These are phyloP conservation scores for Gymnocypris eckloni DNA, from an alignment of 2,797 vertebrate genomes.

Conservation along the genomic window DNA sequence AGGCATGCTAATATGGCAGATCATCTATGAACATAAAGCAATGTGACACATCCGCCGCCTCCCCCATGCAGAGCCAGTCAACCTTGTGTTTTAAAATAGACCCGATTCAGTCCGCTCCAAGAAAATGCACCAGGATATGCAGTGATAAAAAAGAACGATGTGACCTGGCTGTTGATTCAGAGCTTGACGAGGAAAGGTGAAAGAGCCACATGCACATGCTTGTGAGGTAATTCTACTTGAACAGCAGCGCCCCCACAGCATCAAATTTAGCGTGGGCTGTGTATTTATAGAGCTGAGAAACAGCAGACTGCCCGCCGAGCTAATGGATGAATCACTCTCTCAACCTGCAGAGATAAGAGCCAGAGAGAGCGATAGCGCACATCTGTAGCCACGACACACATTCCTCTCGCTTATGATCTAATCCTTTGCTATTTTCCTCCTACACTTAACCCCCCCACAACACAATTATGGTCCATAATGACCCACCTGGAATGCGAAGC, in stretches of 20 bases:
- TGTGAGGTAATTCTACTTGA: constrained; percentile 45
- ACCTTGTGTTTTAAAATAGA: constrained; percentile 43
- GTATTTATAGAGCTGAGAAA: constrained; percentile 62
- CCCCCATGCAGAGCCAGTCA: constrained; percentile 36
- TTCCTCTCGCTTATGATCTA: constrained; percentile 49
- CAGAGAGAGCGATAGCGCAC: constrained; percentile 43
- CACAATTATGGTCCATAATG: constrained; percentile 5
- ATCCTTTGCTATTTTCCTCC: constrained; percentile 34
- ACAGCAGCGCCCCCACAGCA: constrained; percentile 56
- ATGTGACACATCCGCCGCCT: constrained; percentile 49
- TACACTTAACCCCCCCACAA: neutral
- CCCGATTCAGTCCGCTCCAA: constrained; percentile 29
- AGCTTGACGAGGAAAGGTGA: constrained; percentile 39
- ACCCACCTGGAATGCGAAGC: constrained; percentile 1
- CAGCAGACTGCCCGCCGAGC: constrained; percentile 43
- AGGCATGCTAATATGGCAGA: constrained; percentile 51
- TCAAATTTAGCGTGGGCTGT: constrained; percentile 56
- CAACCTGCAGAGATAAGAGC: constrained; percentile 58
- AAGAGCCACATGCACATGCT: constrained; percentile 11
- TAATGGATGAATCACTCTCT: constrained; percentile 61
- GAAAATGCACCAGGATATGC: constrained; percentile 42
- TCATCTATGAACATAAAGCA: constrained; percentile 50
- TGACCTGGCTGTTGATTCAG: constrained; percentile 59
- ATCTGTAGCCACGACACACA: constrained; percentile 46
- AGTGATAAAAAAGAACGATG: constrained; percentile 33